These are phyloP conservation scores for Drosophila ironensis DNA, from an alignment of 1,140 invertebrate species.

Conservation along the genomic window DNA sequence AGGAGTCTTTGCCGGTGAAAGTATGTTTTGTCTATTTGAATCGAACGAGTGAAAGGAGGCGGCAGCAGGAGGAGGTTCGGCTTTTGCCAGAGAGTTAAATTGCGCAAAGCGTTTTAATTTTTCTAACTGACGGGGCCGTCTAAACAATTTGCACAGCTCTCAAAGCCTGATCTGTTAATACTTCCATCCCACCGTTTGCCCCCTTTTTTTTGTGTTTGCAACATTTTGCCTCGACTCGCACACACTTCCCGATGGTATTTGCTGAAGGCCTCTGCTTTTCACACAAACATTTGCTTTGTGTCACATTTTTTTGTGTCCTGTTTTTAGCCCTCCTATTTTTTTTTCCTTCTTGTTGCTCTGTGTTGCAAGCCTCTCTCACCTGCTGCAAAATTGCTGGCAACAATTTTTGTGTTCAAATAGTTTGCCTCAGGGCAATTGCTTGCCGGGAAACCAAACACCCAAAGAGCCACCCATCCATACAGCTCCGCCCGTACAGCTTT, in stretches of 20 bases:
- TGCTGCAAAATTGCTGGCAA: slow-evolving; percentile 44
- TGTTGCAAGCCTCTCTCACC: not conserved
- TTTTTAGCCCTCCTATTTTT: not conserved
- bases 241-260: slow-evolving; percentile 27
- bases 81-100: slow-evolving; percentile 18
- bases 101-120: slow-evolving; percentile 40
- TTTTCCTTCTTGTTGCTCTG: not conserved
- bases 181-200: not conserved
- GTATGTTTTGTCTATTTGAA: not conserved
- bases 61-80: not conserved
- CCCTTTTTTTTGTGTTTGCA: not conserved
- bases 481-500: not conserved
- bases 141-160: slow-evolving; percentile 46
- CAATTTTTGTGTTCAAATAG: slow-evolving; percentile 70
- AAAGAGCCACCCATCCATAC: slow-evolving; percentile 3
- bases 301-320: slow-evolving; percentile 38
- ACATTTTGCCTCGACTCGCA: not conserved
- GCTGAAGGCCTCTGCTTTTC: slow-evolving; percentile 56
- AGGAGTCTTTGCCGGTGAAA: not conserved
- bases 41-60: not conserved
- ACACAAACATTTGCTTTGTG: slow-evolving; percentile 75
- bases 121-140: slow-evolving; percentile 16
- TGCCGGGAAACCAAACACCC: slow-evolving; percentile 30
- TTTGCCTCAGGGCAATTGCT: slow-evolving; percentile 67
- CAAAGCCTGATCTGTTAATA: slow-evolving; percentile 33